Evolutionary conservation across 2,797 vertebrate species (phyloP).

Genomic region (Coluber constrictor): DNA sequence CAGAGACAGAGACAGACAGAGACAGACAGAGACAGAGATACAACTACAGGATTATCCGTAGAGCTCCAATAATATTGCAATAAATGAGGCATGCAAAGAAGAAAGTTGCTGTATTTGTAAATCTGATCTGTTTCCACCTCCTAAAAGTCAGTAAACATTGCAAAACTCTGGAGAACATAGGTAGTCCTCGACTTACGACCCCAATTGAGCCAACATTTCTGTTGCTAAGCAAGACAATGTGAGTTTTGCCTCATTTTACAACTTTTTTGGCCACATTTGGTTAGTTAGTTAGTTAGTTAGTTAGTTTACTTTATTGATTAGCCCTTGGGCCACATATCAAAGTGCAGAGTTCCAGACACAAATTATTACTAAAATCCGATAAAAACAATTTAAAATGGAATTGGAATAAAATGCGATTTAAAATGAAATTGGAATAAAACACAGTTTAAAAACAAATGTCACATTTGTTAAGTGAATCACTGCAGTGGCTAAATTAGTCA

Average conservation of each 20-base stretch:
- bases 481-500: not conserved
- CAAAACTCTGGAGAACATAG: not conserved
- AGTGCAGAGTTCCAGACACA: no score
- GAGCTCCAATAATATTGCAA: not conserved
- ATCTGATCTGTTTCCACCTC: not conserved
- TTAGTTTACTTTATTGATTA: no score
- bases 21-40: no score
- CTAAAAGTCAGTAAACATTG: not conserved
- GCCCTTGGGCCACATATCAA: no score
- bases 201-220: not conserved
- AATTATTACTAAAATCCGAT: no score
- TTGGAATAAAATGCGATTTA: no score
- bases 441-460: no score
- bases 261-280: not conserved
- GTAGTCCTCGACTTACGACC: not conserved
- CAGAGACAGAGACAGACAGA: no score
- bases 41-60: not conserved
- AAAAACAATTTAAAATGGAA: no score
- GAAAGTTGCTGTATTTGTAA: not conserved
- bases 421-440: no score
- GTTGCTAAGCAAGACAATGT: not conserved
- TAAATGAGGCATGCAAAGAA: not conserved
- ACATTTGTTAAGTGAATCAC: not conserved
- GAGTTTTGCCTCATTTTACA: not conserved
- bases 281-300: no score